phyloP scores from a whole-genome alignment of 2,888 invertebrate genomes.

The Pemphredon lugubris region DNA sequence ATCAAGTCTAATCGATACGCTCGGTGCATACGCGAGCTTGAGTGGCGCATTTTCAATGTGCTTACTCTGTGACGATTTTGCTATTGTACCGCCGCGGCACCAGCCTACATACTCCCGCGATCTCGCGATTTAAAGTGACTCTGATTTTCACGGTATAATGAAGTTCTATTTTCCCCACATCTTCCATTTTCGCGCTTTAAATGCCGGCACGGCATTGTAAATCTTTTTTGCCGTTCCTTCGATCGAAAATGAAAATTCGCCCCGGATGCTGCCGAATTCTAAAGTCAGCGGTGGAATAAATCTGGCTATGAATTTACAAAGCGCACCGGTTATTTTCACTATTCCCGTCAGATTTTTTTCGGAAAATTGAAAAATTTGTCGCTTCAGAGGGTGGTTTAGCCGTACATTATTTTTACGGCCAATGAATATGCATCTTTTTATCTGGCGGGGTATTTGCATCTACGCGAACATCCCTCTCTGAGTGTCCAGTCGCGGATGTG shows the following conservation, averaged over 20 bases:
- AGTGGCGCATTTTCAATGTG: slow-evolving; percentile 7
- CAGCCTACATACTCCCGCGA: not conserved
- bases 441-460: no score
- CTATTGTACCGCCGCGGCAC: not conserved
- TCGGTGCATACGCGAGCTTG: not conserved
- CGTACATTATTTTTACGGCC: slow-evolving; percentile 24
- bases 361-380: slow-evolving; percentile 24
- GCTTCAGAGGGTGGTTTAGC: slow-evolving; percentile 30
- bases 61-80: slow-evolving; percentile 2
- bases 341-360: not conserved
- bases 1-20: slow-evolving; percentile 8
- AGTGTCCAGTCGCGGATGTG: no score
- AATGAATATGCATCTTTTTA: not conserved
- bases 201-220: not conserved
- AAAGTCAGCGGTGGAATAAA: not conserved
- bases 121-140: slow-evolving; percentile 20
- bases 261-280: no score
- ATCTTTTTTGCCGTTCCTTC: no score
- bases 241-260: no score
- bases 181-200: slow-evolving; percentile 6
- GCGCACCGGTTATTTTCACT: slow-evolving; percentile 25
- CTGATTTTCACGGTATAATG: slow-evolving; percentile 38
- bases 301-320: slow-evolving; percentile 12
- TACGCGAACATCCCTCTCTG: no score
- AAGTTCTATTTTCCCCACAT: slow-evolving; percentile 41